phyloP scores from a whole-genome alignment of 2,113 vertebrate species.

The Xerus inauris region DNA sequence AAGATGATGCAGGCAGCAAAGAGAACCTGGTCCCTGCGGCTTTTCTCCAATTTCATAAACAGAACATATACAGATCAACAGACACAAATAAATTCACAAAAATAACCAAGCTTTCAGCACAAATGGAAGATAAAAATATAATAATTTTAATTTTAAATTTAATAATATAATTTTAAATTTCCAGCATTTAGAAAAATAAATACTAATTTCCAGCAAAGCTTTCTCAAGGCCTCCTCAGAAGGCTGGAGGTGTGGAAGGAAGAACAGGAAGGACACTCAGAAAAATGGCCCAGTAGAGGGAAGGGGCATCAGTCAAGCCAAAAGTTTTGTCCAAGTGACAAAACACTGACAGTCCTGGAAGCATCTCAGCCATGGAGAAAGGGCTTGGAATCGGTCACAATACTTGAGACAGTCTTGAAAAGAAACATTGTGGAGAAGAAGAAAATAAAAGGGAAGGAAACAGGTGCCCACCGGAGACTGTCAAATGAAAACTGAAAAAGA shows the following conservation, averaged over 20 bases:
- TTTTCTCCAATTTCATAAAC: not conserved
- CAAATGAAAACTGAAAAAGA: not conserved
- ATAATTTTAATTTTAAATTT: not conserved
- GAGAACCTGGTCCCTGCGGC: not conserved
- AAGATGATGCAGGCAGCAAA: not conserved
- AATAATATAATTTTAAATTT: not conserved
- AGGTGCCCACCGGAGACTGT: rapidly evolving
- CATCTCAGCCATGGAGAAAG: not conserved
- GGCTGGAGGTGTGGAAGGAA: rapidly evolving
- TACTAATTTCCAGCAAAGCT: not conserved
- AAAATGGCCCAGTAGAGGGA: not conserved
- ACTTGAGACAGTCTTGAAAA: not conserved
- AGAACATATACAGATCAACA: not conserved
- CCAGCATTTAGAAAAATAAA: not conserved
- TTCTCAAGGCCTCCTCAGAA: not conserved
- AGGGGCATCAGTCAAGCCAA: not conserved
- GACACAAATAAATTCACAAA: not conserved
- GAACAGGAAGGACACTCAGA: not conserved
- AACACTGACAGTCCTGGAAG: not conserved
- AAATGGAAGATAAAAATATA: not conserved
- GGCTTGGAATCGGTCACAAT: not conserved
- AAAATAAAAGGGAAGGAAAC: not conserved
- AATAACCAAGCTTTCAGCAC: not conserved
- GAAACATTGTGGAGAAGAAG: not conserved
- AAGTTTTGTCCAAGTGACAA: not conserved